Conservation (phyloP, 2,888 invertebrate genomes). For the Glyphotaelius pellucidus region DNA sequence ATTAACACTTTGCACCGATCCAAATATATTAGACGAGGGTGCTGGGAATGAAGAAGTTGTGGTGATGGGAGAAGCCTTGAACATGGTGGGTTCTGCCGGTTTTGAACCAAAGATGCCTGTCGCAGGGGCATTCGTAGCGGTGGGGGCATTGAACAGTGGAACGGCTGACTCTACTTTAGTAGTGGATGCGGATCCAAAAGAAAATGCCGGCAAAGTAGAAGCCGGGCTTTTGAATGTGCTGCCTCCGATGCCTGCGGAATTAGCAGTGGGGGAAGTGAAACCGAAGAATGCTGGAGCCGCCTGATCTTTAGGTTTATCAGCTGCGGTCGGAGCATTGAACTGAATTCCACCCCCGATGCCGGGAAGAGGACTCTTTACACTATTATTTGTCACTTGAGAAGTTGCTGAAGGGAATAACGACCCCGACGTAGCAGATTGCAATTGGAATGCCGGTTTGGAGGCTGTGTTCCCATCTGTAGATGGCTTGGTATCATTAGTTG, state of each 20-base stretch:
- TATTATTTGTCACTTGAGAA: constrained; percentile 24
- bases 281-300: constrained; percentile 40
- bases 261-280: constrained; percentile 50
- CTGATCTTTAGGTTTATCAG: constrained; percentile 58
- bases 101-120: constrained; percentile 52
- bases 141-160: constrained; percentile 35
- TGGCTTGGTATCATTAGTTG: constrained; percentile 15
- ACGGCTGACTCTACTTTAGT: constrained; percentile 53
- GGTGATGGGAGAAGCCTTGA: constrained; percentile 42
- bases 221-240: constrained; percentile 62
- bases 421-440: constrained; percentile 32
- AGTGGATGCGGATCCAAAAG: constrained; percentile 68
- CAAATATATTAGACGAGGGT: constrained; percentile 48
- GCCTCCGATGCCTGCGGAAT: constrained; percentile 6
- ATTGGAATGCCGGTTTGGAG: constrained; percentile 36
- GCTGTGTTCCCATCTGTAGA: background rate
- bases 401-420: constrained; percentile 49
- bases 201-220: constrained; percentile 69
- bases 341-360: constrained; percentile 38
- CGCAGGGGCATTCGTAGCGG: constrained; percentile 19
- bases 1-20: constrained; percentile 21
- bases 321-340: constrained; percentile 20
- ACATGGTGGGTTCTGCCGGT: constrained; percentile 19
- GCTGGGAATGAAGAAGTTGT: constrained; percentile 52
- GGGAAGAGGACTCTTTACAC: background rate